Conservation (phyloP, 2,113 vertebrate species). For the Felis chaus region DNA sequence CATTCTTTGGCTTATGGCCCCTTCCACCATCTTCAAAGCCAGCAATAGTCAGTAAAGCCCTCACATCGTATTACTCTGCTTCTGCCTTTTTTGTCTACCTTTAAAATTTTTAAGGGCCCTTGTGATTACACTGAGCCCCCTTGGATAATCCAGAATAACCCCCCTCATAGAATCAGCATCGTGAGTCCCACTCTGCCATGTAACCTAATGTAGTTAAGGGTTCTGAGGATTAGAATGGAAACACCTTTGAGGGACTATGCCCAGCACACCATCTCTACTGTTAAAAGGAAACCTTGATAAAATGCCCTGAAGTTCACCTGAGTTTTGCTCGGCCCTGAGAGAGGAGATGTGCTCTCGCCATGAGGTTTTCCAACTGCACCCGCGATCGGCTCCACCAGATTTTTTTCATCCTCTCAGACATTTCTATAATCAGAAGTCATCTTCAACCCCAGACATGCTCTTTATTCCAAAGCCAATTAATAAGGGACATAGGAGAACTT, state of each 20-base stretch:
- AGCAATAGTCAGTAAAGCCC: background rate
- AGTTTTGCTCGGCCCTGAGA: background rate
- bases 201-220: background rate
- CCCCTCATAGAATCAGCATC: background rate
- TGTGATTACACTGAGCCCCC: accelerated
- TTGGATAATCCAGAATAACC: background rate
- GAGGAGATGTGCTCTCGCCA: background rate
- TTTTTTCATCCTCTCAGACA: background rate
- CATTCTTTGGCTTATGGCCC: background rate
- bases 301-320: background rate
- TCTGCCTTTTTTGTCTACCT: background rate
- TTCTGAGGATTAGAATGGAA: background rate
- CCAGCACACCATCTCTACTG: background rate
- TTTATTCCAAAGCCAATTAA: background rate
- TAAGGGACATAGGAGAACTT: background rate
- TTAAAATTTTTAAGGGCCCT: background rate
- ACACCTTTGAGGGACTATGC: background rate
- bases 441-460: background rate
- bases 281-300: background rate
- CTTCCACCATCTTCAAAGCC: background rate
- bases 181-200: background rate
- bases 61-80: accelerated
- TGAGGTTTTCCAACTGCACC: background rate
- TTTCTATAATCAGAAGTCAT: background rate
- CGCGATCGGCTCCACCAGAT: background rate